Base-by-base conservation (phyloP, 2,888 invertebrate genomes). In the Neocrepidodera transversa region DNA sequence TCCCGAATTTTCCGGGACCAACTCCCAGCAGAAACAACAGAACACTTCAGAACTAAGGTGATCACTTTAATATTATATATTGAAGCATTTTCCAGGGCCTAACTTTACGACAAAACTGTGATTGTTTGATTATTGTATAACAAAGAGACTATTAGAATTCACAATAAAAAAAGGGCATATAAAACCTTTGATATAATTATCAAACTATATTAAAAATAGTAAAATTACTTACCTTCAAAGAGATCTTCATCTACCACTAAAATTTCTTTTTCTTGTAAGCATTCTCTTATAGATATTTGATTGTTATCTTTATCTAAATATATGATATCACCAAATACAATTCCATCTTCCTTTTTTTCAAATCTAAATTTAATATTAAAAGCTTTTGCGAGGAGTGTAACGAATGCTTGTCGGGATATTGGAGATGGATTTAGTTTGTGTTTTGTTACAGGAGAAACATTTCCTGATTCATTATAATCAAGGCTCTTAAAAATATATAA, bases 271-370 rank as follows among this genome's bases (percentile, higher is more conserved):
- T 66, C 57, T 23, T 62, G 56, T 17, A 73, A 55, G 23, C 60
- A 53, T 32, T 64, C 30, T 6, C 62, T 62, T 8, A 73, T 47
- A 42, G 67, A 65, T 32, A 58, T 60, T 26, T 58, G 38, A 51
- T 64, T 40, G 13, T 63, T 57, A 17, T 68, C 43, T 14, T 58
- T 38, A 36, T 68, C 64, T 49, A 64, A 60, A 45, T 62, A 65
- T 8, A 70, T n/a, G n/a, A 71, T 17, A 57, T 71, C 70, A 5
- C 73, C 73, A 17, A 70, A 63, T n/a, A 68, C 30, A 55, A 71
- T 63, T 11, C 66, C 67, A 47, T 68, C 60, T 7, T 56, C 45
- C 51, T 61, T 62, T 17, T 62, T 60, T 35, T 60, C 50, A 42
- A 60, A 32, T 17, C 56, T 30, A 49, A 73, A 68, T 40, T 52